Evolutionary conservation across 2,888 invertebrate species (phyloP).

Genomic region (Lithosia quadra): DNA sequence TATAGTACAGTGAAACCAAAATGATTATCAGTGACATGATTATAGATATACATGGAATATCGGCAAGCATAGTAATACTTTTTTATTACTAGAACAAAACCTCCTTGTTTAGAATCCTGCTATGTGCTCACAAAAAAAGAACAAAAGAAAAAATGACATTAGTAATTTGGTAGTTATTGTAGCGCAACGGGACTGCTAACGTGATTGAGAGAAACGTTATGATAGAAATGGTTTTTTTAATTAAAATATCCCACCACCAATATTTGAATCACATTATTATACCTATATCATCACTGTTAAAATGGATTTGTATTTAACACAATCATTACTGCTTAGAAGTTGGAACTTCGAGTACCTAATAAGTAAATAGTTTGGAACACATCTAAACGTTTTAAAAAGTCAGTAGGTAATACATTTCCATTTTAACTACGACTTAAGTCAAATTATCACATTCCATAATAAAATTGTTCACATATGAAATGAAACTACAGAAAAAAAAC

Average conservation of each 20-base stretch:
- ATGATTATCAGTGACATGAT: constrained; percentile 72
- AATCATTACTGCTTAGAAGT: background rate
- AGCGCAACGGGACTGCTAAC: constrained; percentile 60
- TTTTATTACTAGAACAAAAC: constrained; percentile 81
- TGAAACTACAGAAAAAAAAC: background rate
- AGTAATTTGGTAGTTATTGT: constrained; percentile 74
- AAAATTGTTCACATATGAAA: constrained; percentile 46
- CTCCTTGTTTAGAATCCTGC: constrained; percentile 86
- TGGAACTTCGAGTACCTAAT: background rate
- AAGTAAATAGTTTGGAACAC: background rate
- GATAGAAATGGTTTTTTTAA: constrained; percentile 52
- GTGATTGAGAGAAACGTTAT: constrained; percentile 55
- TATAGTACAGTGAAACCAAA: constrained; percentile 69
- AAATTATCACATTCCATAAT: constrained; percentile 18
- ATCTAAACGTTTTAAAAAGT: background rate
- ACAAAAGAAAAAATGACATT: constrained; percentile 84
- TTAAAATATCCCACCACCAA: constrained; percentile 66
- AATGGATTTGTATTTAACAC: constrained; percentile 33
- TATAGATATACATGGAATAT: constrained; percentile 73
- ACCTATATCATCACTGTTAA: constrained; percentile 45
- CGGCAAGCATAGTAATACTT: constrained; percentile 83
- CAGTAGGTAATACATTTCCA: constrained; percentile 29
- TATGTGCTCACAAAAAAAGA: constrained; percentile 84
- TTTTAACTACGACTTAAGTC: constrained; percentile 27
- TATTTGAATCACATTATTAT: constrained; percentile 38